A percentile compares a stretch with the other conserved stretches of the same genome.
phyloP scores from a whole-genome alignment of 2,888 invertebrate species.

The Macrosoma leucophasiata region DNA sequence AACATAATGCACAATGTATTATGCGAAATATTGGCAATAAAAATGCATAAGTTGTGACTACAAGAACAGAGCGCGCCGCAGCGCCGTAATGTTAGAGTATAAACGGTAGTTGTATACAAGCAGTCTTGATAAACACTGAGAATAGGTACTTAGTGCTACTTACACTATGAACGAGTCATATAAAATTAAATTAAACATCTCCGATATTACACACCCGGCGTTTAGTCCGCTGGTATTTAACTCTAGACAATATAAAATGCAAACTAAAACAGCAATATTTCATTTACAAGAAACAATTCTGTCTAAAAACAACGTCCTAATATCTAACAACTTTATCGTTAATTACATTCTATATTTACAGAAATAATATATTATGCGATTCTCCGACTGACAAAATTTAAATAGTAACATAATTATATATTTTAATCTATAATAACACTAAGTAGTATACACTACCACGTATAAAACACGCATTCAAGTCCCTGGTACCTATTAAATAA shows the following conservation, averaged over 20 bases:
- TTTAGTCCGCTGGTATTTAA: conserved; percentile 51
- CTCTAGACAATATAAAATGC: conserved; percentile 70
- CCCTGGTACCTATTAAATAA: conserved; percentile 66
- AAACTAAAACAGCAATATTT: conserved; percentile 73
- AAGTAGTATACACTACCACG: conserved; percentile 71
- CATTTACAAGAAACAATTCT: conserved; percentile 71
- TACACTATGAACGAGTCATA: conserved; percentile 63
- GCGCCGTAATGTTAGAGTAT: conserved; percentile 57
- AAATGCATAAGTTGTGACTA: conserved; percentile 74
- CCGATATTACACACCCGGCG: conserved; percentile 61
- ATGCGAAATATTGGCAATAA: conserved; percentile 66
- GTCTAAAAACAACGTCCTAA: conserved; percentile 65
- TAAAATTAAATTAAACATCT: conserved; percentile 62
- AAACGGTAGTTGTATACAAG: conserved; percentile 72
- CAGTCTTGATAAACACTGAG: conserved; percentile 75
- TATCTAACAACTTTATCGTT: conserved; percentile 38
- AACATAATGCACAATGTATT: conserved; percentile 50
- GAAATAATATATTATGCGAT: conserved; percentile 72
- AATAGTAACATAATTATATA: conserved; percentile 70
- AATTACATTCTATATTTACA: conserved; percentile 68
- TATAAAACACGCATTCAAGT: conserved; percentile 74
- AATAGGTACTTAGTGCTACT: conserved; percentile 71
- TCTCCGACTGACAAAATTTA: conserved; percentile 64
- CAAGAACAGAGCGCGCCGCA: conserved; percentile 45
- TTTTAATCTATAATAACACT: conserved; percentile 66